Evolutionary conservation across 2,113 vertebrate genomes (phyloP), one percentile per base, ranked within the genome.

Genomic region (Perca fluviatilis): DNA sequence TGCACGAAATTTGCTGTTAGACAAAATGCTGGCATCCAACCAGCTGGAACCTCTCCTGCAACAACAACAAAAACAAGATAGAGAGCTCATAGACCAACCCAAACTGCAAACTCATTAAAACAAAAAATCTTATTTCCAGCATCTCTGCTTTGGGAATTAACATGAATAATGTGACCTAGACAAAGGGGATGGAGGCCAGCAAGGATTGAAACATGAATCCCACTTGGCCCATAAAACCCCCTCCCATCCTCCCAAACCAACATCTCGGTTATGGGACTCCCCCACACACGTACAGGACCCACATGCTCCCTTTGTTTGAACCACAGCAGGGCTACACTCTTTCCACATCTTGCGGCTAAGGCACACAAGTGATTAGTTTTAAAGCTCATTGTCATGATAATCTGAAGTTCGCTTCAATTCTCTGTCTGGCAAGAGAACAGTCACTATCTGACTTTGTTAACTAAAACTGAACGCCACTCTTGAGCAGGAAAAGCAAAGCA

Each of bases 271-370:
- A 85, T 63, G 76, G 82, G 84, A 80, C 81, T 74, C 81, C 85
- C 77, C 77, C 79, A 66, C 84, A 65, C 76, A 82, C 82, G 65
- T 77, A 84, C 75, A 83, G 68, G 63, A 82, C 77, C 84, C 86
- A 89, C 89, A 92, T 80, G 89, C 80, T 83, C 36, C 81, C 87
- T 91, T 94, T 93, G 91, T 93, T 89, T 85, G 74, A 89, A 88
- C 60, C 58, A 33, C 69, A 80, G 81, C 68, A 50, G 58, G 66
- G 80, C 79, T 69, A 69, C 73, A 80, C 86, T 86, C 75, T 79
- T 47, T 91, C 80, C 82, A 89, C 85, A 67, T 87, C 77, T 77
- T 83, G 66, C 19, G 54, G 85, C 69, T 40, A 19, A 78, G 77
- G 64, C 79, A 72, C 82, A 80, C 63, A 81, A 70, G 79, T 74